Percentiles rank a stretch among this genome's conserved stretches.
These are phyloP conservation scores for Masticophis lateralis DNA, from an alignment of 2,797 vertebrate species.

Conservation along the genomic window DNA sequence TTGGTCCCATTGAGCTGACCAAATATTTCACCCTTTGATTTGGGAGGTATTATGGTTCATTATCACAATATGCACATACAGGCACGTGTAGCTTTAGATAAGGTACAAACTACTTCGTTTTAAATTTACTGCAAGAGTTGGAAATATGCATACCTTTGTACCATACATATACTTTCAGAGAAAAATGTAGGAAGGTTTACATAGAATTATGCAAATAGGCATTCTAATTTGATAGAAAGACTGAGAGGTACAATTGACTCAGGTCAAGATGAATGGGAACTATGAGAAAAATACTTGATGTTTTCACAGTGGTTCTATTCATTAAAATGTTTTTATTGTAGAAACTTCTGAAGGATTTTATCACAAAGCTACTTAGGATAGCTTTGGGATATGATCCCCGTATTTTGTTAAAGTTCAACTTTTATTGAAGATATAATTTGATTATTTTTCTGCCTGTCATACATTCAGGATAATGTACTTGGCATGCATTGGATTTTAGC, in stretches of 20 bases:
- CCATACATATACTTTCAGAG: background rate
- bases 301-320: background rate
- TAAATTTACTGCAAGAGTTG: background rate
- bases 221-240: background rate
- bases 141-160: background rate
- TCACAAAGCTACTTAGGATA: background rate
- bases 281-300: background rate
- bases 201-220: background rate
- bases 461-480: background rate
- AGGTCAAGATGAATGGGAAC: background rate
- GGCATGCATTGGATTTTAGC: background rate
- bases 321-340: background rate
- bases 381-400: background rate
- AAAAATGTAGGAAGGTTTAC: background rate
- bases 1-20: background rate
- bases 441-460: background rate
- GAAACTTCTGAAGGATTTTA: background rate
- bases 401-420: background rate
- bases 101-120: background rate
- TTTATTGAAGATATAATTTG: background rate
- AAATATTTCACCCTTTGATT: background rate
- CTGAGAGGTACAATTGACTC: background rate
- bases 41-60: background rate
- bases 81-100: background rate
- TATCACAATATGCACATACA: background rate